A percentile compares a stretch with the other conserved stretches of the same genome.
Evolutionary conservation across 2,797 vertebrate species (phyloP).

Genomic region (Pampus argenteus): DNA sequence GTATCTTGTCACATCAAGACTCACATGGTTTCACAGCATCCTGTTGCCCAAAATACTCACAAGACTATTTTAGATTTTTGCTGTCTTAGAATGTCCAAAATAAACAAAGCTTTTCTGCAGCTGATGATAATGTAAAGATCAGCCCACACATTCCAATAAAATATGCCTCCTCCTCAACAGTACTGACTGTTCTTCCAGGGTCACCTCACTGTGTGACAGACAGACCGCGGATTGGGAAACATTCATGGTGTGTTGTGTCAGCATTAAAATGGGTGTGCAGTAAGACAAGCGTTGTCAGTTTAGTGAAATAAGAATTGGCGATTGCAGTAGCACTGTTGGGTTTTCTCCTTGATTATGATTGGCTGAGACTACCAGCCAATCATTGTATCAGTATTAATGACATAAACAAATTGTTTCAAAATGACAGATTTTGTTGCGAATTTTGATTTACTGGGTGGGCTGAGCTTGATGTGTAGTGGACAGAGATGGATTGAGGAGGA

Average conservation of each 20-base stretch:
- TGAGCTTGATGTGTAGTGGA: too few species aligned
- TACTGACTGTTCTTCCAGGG: not conserved
- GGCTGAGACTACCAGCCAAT: too few species aligned
- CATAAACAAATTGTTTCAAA: too few species aligned
- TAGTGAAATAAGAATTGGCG: slow-evolving; percentile 26
- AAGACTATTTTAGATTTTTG: not conserved
- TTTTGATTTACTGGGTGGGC: too few species aligned
- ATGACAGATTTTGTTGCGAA: too few species aligned
- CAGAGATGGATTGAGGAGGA: too few species aligned
- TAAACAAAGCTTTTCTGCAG: not conserved
- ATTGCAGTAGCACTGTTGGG: too few species aligned
- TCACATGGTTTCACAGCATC: too few species aligned
- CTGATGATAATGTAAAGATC: not conserved
- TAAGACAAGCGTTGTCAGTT: not conserved
- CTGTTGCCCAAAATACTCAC: not conserved
- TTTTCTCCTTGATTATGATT: too few species aligned
- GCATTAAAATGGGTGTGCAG: slow-evolving; percentile 10
- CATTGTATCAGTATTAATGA: too few species aligned
- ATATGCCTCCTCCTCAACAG: not conserved
- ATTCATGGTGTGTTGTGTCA: slow-evolving; percentile 12
- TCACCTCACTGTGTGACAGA: not conserved
- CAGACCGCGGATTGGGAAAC: slow-evolving; percentile 2
- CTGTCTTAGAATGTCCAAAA: not conserved
- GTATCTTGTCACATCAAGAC: too few species aligned
- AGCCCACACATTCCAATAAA: not conserved